Conservation (phyloP, 2,888 invertebrate species). For the Lithosia quadra region DNA sequence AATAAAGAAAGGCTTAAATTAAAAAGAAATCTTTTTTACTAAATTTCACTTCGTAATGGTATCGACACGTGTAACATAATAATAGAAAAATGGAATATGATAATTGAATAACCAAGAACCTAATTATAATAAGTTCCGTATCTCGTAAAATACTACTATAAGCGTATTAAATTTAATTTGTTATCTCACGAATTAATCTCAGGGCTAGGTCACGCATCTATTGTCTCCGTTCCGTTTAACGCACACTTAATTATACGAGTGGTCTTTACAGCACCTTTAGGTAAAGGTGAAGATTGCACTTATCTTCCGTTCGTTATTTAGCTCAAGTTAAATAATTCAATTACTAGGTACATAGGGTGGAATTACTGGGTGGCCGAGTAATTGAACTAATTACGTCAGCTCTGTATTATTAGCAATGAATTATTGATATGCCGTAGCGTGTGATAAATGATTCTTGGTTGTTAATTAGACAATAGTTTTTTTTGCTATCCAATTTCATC, state of each 20-base stretch:
- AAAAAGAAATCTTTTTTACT: background rate
- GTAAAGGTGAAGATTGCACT: constrained; percentile 73
- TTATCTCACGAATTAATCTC: constrained; percentile 55
- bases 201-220: constrained; percentile 65
- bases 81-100: constrained; percentile 8
- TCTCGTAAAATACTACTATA: constrained; percentile 41
- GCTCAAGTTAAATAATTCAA: constrained; percentile 80
- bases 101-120: constrained; percentile 25
- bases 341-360: constrained; percentile 67
- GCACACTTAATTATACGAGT: constrained; percentile 71
- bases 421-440: constrained; percentile 78
- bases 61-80: constrained; percentile 14
- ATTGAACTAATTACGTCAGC: constrained; percentile 84
- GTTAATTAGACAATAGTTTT: constrained; percentile 65
- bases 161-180: constrained; percentile 54
- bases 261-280: constrained; percentile 64
- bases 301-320: constrained; percentile 64
- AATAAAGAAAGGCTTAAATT: background rate
- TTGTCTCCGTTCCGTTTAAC: constrained; percentile 73
- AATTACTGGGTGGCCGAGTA: constrained; percentile 81
- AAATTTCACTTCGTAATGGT: background rate
- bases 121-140: constrained; percentile 36
- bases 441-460: constrained; percentile 74
- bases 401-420: constrained; percentile 81
- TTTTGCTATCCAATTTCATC: constrained; percentile 44